Base-by-base conservation (phyloP, 2,797 vertebrate species). In the Melopsittacus undulatus region DNA sequence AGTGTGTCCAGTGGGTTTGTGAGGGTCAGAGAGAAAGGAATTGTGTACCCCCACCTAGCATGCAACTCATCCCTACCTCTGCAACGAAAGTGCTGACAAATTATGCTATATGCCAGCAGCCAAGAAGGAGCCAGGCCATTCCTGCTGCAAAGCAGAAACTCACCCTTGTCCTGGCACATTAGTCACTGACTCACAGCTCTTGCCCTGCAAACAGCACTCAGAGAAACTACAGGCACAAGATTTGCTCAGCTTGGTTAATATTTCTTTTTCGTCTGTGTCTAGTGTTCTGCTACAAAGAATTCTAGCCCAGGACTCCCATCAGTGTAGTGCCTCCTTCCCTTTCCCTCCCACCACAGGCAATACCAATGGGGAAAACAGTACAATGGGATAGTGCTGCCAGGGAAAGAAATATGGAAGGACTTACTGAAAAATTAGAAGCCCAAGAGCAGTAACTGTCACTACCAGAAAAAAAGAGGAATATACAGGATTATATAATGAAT, bases 31-130 rank as follows among this genome's bases (percentile, higher is more conserved):
- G 34, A 38, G 36, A 62, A 63, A 64, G 45, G 67, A 8, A 1
- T 36, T 11, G 1, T 0, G 13, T 42, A 24, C 14, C 17, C 46
- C 52, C 29, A 52, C 32, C 62, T 23, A 59, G 66, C 69, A 42
- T 1, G 8, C 40, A 57, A n/a, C 1, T 0, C 8, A 8, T 16
- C 62, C 49, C 40, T 38, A 23, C 36, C 67, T 24, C 56, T 54
- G 5, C 45, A 56, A 45, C 7, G 1, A 1, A 49, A 42, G 36
- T 13, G 56, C 61, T 90, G 82, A 59, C 66, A 9, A 57, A 57
- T 9, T 4, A 17, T 48, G 15, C 46, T 7, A 11, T 5, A 4
- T 7, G 54, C 61, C 83, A 84, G 83, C 49, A 69, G 48, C 24
- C 61, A 3, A 6, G 14, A 7, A 80, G 89, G 62, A 78, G 62